Evolutionary conservation across 2,113 vertebrate genomes (phyloP).

Genomic region (Elanus axillaris): DNA sequence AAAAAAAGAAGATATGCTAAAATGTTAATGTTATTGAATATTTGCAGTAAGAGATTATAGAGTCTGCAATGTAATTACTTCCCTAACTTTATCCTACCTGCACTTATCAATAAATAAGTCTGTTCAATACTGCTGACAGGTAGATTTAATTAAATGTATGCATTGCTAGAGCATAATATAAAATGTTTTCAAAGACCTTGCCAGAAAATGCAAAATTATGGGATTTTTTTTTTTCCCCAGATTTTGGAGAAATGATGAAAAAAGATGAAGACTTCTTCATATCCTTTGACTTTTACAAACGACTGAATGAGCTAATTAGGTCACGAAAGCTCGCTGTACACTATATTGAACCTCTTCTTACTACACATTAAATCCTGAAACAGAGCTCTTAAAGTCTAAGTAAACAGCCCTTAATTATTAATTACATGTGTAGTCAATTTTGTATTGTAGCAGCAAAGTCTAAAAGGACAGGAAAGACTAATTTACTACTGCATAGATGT

Average conservation of each 20-base stretch:
- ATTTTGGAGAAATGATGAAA: conserved; percentile 18
- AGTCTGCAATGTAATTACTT: conserved; percentile 42
- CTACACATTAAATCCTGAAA: not conserved
- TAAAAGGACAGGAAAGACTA: not conserved
- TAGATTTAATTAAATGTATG: conserved; percentile 55
- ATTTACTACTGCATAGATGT: not conserved
- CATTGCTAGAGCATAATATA: conserved; percentile 12
- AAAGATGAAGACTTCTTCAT: not conserved
- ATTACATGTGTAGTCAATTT: not conserved
- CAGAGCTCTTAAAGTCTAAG: not conserved
- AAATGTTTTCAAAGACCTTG: conserved; percentile 38
- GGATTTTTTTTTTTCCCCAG: not conserved
- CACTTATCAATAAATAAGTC: conserved; percentile 33
- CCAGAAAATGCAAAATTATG: conserved; percentile 15
- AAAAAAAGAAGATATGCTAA: not conserved
- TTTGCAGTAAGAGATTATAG: not conserved
- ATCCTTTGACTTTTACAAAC: conserved; percentile 33
- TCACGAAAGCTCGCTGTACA: not conserved
- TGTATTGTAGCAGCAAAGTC: not conserved
- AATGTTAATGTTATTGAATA: conserved; percentile 41
- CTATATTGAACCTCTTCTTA: not conserved
- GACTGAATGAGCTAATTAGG: conserved; percentile 21
- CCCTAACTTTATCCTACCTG: conserved; percentile 15
- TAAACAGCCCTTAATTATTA: not conserved
- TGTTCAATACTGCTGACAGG: conserved; percentile 29